Conservation (phyloP, 2,113 vertebrate species). For the Rhabdomys dilectus region DNA sequence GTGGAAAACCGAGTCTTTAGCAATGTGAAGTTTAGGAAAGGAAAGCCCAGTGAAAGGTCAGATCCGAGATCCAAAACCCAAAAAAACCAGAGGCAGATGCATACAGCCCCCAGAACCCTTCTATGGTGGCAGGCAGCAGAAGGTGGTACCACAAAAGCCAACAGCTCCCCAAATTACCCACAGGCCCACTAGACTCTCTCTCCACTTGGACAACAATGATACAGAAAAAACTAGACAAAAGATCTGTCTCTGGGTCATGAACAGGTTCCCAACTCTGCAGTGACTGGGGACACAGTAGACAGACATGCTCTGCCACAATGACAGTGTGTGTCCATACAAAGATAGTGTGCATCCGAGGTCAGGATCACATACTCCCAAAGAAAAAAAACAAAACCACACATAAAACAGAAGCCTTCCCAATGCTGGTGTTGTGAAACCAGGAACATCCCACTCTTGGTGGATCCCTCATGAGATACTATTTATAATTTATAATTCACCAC, state of each 20-base stretch:
- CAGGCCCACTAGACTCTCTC: not conserved
- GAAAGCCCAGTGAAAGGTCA: not conserved
- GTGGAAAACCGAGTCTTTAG: not conserved
- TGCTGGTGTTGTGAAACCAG: not conserved
- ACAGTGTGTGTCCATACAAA: not conserved
- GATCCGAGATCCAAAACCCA: not conserved
- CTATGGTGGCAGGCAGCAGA: no score
- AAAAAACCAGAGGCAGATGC: not conserved
- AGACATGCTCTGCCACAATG: not conserved
- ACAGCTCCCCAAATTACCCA: not conserved
- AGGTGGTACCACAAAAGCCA: not conserved
- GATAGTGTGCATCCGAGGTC: fast-evolving
- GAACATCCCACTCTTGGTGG: not conserved
- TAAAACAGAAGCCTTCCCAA: not conserved
- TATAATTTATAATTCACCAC: not conserved
- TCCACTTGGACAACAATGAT: not conserved
- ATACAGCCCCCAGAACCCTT: no score
- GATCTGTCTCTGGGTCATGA: not conserved
- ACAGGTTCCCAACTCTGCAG: not conserved
- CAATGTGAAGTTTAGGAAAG: not conserved
- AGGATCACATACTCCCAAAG: not conserved
- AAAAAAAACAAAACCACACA: no score
- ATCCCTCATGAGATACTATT: not conserved
- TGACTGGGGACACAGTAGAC: not conserved
- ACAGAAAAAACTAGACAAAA: not conserved